Evolutionary conservation across 2,797 vertebrate species (phyloP).

Genomic region (Xerus rutilus): DNA sequence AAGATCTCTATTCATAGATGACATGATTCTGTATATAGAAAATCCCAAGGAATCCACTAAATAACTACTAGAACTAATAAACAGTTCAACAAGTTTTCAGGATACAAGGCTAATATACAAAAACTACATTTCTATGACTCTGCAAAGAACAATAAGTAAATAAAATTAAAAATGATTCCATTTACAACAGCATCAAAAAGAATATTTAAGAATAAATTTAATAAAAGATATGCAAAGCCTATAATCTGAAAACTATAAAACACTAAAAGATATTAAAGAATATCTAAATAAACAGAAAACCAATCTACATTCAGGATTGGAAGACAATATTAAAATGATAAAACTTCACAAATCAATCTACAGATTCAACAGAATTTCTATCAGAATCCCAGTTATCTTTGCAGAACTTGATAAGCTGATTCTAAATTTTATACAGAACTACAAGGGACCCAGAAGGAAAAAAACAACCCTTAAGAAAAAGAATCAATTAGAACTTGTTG

Average conservation of each 20-base stretch:
- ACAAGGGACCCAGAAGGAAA: background rate
- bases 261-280: background rate
- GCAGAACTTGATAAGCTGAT: background rate
- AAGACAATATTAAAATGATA: background rate
- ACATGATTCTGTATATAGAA: background rate
- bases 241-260: constrained; percentile 18
- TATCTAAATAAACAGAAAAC: background rate
- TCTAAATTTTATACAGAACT: constrained; percentile 44
- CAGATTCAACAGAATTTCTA: background rate
- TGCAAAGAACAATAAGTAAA: background rate
- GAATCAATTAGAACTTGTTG: background rate
- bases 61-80: background rate
- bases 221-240: background rate
- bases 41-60: constrained; percentile 32
- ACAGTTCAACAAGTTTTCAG: background rate
- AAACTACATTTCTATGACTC: background rate
- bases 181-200: background rate
- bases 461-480: background rate
- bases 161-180: constrained; percentile 25
- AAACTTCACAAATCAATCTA: background rate
- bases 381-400: background rate
- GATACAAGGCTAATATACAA: background rate
- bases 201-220: constrained; percentile 11
- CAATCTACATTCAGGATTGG: background rate
- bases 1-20: background rate